These are phyloP conservation scores for Horisme vitalbata DNA, from an alignment of 2,888 invertebrate species.

Conservation along the genomic window DNA sequence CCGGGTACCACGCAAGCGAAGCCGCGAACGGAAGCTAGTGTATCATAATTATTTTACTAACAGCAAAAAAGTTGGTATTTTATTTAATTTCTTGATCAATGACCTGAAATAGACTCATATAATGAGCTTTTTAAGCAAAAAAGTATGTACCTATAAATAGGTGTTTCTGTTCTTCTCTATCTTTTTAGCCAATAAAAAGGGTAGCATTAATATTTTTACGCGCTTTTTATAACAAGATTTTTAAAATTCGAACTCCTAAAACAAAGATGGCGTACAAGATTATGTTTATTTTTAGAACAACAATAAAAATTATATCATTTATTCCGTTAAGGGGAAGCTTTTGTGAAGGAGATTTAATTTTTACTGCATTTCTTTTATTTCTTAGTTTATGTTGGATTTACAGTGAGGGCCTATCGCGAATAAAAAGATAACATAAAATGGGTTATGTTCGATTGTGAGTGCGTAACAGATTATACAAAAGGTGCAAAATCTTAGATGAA, in stretches of 20 bases:
- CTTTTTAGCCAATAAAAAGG: constrained; percentile 28
- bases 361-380: constrained; percentile 76
- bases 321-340: constrained; percentile 58
- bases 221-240: constrained; percentile 57
- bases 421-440: constrained; percentile 67
- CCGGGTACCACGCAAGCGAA: no score
- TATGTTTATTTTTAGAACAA: constrained; percentile 57
- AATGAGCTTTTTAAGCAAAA: no score
- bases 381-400: constrained; percentile 58
- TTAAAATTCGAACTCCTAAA: constrained; percentile 64
- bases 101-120: no score
- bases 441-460: constrained; percentile 63
- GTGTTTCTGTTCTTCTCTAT: constrained; percentile 1
- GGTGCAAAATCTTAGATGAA: background rate
- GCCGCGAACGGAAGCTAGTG: no score
- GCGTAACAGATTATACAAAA: constrained; percentile 33
- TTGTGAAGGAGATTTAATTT: constrained; percentile 76
- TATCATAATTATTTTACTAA: no score
- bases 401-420: constrained; percentile 64
- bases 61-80: no score
- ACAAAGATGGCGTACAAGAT: constrained; percentile 59
- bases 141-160: no score
- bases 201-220: constrained; percentile 40
- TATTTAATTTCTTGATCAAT: no score
- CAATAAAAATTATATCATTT: constrained; percentile 71